Evolutionary conservation across 2,888 invertebrate species (phyloP).

Genomic region (Morinoia aosen): DNA sequence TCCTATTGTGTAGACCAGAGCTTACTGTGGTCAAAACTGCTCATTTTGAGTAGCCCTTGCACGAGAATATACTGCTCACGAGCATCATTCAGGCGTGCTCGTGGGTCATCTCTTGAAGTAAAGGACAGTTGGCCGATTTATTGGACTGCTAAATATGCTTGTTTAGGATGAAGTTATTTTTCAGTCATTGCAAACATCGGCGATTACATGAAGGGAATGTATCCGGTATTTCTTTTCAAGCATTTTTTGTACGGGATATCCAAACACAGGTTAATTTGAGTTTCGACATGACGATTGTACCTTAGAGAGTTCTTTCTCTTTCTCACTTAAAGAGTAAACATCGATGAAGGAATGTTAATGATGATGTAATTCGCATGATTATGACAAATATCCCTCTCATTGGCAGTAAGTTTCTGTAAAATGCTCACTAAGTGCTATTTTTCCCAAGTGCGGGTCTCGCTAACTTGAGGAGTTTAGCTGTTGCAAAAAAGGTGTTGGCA

Average conservation of each 20-base stretch:
- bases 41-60: too few relatives aligned
- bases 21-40: too few relatives aligned
- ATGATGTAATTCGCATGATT: too few relatives aligned
- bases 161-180: not conserved
- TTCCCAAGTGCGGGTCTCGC: too few relatives aligned
- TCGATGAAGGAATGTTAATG: not conserved
- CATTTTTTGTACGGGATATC: not conserved
- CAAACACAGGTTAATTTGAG: not conserved
- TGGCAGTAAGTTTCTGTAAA: too few relatives aligned
- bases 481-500: too few relatives aligned
- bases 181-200: not conserved
- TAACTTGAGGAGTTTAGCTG: too few relatives aligned
- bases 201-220: not conserved
- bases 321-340: not conserved
- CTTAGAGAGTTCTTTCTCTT: not conserved
- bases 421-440: too few relatives aligned
- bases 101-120: not conserved
- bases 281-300: not conserved
- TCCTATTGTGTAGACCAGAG: too few relatives aligned
- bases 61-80: too few relatives aligned
- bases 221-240: not conserved
- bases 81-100: not conserved
- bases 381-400: too few relatives aligned
- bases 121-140: not conserved
- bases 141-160: not conserved